Evolutionary conservation across 2,797 vertebrate species (phyloP).

Genomic region (Cryptoprocta ferox): DNA sequence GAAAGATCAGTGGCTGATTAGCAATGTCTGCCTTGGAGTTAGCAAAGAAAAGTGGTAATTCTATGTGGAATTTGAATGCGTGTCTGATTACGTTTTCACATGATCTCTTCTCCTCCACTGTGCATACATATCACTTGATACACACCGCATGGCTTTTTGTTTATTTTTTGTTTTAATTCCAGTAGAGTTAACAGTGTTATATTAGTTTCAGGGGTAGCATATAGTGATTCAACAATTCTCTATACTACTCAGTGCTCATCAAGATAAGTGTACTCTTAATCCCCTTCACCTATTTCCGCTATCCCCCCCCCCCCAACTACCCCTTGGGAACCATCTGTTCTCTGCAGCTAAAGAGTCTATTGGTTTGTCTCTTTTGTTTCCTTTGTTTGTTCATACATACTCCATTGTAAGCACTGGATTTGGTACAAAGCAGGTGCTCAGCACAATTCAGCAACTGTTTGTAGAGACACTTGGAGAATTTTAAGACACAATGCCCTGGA

Average conservation of each 20-base stretch:
- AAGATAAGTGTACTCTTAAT: background rate
- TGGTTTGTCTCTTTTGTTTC: background rate
- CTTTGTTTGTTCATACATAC: background rate
- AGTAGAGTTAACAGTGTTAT: background rate
- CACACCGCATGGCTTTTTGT: background rate
- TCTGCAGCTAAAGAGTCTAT: background rate
- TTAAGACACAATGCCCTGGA: background rate
- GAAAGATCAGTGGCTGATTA: background rate
- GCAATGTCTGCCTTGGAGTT: background rate
- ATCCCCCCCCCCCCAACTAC: background rate
- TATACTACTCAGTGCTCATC: background rate
- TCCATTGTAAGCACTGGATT: background rate
- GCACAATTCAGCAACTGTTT: background rate
- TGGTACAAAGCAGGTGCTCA: background rate
- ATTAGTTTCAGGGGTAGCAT: background rate
- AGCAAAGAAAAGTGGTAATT: background rate
- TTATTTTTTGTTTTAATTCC: background rate
- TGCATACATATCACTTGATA: background rate
- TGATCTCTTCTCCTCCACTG: background rate
- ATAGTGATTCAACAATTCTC: background rate
- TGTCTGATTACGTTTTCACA: background rate
- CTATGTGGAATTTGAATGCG: background rate
- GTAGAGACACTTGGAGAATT: background rate
- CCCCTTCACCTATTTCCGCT: background rate
- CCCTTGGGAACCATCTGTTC: background rate